These are phyloP conservation scores for Megaceryle alcyon DNA, from an alignment of 2,797 vertebrate species.

Conservation along the genomic window DNA sequence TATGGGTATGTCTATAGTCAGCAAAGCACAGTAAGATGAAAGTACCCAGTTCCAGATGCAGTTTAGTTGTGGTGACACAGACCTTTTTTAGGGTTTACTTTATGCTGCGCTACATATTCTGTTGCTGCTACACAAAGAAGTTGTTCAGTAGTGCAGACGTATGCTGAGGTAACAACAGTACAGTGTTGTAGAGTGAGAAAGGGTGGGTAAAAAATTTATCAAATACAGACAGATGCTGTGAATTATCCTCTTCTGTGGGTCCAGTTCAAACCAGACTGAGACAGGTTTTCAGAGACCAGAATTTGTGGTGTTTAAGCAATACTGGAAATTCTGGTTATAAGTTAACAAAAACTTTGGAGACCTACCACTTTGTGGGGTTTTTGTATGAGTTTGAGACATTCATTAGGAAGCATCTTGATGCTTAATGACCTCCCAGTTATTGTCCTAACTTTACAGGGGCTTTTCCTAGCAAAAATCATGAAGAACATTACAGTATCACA, in stretches of 20 bases:
- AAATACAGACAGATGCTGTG: background rate
- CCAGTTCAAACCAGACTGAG: background rate
- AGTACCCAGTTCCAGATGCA: background rate
- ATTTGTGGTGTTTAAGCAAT: background rate
- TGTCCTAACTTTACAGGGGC: background rate
- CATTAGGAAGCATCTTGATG: background rate
- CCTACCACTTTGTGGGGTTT: background rate
- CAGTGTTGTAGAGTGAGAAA: background rate
- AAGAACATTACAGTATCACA: background rate
- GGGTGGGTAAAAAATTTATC: background rate
- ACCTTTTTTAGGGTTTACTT: background rate
- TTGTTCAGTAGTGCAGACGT: background rate
- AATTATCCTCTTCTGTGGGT: background rate
- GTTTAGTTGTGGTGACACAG: background rate
- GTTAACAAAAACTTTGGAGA: fast-evolving
- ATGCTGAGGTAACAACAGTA: background rate
- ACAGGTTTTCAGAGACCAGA: background rate
- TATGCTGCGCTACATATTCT: background rate
- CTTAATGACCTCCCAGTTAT: background rate
- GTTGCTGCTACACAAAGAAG: background rate
- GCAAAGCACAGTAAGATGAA: background rate
- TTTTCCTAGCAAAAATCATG: background rate
- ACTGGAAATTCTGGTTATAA: background rate
- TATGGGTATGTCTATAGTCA: background rate
- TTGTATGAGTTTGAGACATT: background rate